phyloP scores from a whole-genome alignment of 2,113 vertebrate species.

The Eptesicus fuscus region DNA sequence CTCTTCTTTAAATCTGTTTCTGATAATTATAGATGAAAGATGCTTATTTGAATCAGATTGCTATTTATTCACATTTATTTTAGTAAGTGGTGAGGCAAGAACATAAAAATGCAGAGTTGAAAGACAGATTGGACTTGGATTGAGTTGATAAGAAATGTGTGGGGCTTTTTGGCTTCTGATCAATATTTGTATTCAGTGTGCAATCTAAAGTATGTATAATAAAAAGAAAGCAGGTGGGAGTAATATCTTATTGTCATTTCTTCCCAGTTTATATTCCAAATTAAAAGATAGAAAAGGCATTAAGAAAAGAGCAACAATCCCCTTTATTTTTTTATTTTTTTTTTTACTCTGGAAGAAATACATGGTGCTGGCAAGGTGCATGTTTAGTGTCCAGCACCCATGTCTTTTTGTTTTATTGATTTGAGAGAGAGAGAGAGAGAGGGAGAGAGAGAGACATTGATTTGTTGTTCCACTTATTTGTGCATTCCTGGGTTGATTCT shows the following conservation, averaged over 20 bases:
- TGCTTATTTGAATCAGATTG: constrained; percentile 45
- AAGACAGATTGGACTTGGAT: constrained; percentile 62
- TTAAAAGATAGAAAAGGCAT: constrained; percentile 16
- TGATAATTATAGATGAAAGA: constrained; percentile 56
- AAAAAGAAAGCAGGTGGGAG: constrained; percentile 35
- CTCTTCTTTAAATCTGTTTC: constrained; percentile 42
- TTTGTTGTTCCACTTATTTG: neutral
- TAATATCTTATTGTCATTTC: constrained; percentile 12
- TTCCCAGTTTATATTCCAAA: constrained; percentile 10
- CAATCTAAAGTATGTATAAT: constrained; percentile 57
- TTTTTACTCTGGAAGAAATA: neutral
- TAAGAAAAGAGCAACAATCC: neutral
- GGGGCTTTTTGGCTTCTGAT: constrained; percentile 66
- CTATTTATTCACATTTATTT: constrained; percentile 66
- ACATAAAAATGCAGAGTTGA: constrained; percentile 66
- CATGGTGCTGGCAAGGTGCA: neutral
- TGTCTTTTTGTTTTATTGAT: neutral
- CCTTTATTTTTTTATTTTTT: neutral
- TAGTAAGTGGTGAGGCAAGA: constrained; percentile 62
- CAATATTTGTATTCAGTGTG: constrained; percentile 67
- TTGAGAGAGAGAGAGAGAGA: neutral
- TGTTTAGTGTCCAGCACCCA: neutral
- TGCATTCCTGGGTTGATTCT: neutral
- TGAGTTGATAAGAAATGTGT: constrained; percentile 62
- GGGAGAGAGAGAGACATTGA: neutral